Evolutionary conservation across 1,140 invertebrate species (phyloP), one percentile per base, ranked within the genome.

Genomic region (Diprion similis): DNA sequence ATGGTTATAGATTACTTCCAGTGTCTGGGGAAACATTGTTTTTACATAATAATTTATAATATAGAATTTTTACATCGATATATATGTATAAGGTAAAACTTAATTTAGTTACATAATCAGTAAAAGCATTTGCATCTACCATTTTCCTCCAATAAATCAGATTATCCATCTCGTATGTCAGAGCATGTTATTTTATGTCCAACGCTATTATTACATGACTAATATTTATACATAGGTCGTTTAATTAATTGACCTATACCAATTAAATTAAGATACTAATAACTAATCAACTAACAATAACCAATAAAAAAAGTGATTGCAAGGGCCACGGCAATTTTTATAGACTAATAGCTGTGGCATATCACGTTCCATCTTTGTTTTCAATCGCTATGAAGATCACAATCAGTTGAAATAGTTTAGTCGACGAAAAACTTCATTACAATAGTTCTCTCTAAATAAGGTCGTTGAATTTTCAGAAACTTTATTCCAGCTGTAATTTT

Each of bases 251-350:
- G 51, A 59, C 51, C 51, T 17, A 17, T 59, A 59, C 51, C 51
- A 17, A 59, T 59, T 59, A 17, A 59, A 59, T 59, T 17, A 59
- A 59, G n/a, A 59, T 13, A 59, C 51, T 59, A 59, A 59, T 15
- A 59, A 59, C 51, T 59, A 59, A 59, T 59, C 51, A 59, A 59
- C 51, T 59, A 59, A 59, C 51, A 59, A 59, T 59, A 59, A 59
- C 51, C 51, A 59, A 59, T 59, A 59, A 59, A 59, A n/a, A 59
- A 59, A 59, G n/a, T 59, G 51, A 59, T 59, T 59, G 51, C 51
- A 59, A 59, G 51, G 51, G 51, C 51, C 51, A 59, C 51, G 51
- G 51, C 51, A 59, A 59, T 59, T 59, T 59, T 59, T 8, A 59
- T 59, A 59, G 51, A 59, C 51, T 59, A 59, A 59, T 15, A 59